These are phyloP conservation scores for Cololabis saira DNA, from an alignment of 2,113 vertebrate species.

Conservation along the genomic window DNA sequence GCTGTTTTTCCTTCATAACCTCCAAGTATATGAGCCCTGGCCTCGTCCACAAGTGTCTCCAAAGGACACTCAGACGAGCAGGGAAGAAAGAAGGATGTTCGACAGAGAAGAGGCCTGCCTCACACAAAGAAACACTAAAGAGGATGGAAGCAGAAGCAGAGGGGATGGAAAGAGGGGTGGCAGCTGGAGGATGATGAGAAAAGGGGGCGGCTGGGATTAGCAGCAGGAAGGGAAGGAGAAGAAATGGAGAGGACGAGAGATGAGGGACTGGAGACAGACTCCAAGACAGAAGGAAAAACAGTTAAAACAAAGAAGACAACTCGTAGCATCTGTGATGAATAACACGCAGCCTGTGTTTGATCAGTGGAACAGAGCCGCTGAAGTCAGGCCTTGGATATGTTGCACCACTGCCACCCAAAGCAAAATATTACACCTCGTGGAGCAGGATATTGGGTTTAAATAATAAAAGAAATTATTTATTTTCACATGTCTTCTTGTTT, in stretches of 20 bases:
- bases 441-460: slow-evolving; percentile 68
- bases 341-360: slow-evolving; percentile 56
- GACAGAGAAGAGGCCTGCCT: slow-evolving; percentile 36
- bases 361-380: slow-evolving; percentile 19
- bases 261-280: slow-evolving; percentile 55
- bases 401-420: slow-evolving; percentile 42
- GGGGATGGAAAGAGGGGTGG: slow-evolving; percentile 56
- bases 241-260: slow-evolving; percentile 28
- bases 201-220: slow-evolving; percentile 52
- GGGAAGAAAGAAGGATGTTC: too few relatives aligned
- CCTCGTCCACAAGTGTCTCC: slow-evolving; percentile 64
- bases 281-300: slow-evolving; percentile 55
- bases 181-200: slow-evolving; percentile 78
- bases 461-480: slow-evolving; percentile 41
- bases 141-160: slow-evolving; percentile 63
- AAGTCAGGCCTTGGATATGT: slow-evolving; percentile 37
- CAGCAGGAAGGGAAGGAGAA: slow-evolving; percentile 51
- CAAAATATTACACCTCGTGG: slow-evolving; percentile 17
- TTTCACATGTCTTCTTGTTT: slow-evolving; percentile 2
- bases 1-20: slow-evolving; percentile 59
- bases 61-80: slow-evolving; percentile 62
- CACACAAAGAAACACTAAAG: slow-evolving; percentile 50
- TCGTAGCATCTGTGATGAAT: slow-evolving; percentile 74
- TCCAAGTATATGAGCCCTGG: slow-evolving; percentile 35
- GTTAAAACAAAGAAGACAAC: slow-evolving; percentile 65